Evolutionary conservation across 1,140 invertebrate genomes (phyloP).

Genomic region (Maniola jurtina): DNA sequence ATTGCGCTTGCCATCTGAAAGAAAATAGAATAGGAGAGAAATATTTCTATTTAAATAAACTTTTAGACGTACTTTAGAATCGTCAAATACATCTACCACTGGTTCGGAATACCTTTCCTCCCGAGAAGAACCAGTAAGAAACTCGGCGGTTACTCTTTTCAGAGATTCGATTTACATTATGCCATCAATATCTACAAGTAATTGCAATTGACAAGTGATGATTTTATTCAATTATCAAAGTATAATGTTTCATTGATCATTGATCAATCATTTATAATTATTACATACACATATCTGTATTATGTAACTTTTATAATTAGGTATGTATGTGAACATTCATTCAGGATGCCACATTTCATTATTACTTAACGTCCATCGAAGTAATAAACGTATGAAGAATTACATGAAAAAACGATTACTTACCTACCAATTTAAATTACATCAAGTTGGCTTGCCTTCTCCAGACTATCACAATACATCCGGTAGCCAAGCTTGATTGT

Average conservation of each 20-base stretch:
- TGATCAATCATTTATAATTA: too few species aligned
- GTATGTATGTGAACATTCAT: conserved; percentile 4
- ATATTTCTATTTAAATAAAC: too few species aligned
- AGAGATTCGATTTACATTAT: too few species aligned
- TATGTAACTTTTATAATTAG: not conserved
- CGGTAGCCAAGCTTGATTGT: conserved; percentile 1
- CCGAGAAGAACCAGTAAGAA: too few species aligned
- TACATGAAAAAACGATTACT: conserved; percentile 8
- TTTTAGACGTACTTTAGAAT: too few species aligned
- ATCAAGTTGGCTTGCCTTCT: conserved; percentile 2
- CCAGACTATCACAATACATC: not conserved
- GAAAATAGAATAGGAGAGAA: too few species aligned
- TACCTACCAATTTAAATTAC: conserved; percentile 9
- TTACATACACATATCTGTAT: not conserved
- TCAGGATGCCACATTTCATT: conserved; percentile 1
- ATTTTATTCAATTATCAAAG: not conserved
- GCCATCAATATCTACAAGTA: too few species aligned
- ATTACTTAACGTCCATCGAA: not conserved
- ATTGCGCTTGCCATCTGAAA: too few species aligned
- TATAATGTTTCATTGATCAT: not conserved
- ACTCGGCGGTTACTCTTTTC: too few species aligned
- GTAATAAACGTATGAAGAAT: not conserved
- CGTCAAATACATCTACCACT: too few species aligned
- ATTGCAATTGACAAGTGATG: too few species aligned
- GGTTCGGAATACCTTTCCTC: too few species aligned